Evolutionary conservation across 2,113 vertebrate species (phyloP), one percentile per base, ranked within the genome.

Genomic region (Spea bombifrons): DNA sequence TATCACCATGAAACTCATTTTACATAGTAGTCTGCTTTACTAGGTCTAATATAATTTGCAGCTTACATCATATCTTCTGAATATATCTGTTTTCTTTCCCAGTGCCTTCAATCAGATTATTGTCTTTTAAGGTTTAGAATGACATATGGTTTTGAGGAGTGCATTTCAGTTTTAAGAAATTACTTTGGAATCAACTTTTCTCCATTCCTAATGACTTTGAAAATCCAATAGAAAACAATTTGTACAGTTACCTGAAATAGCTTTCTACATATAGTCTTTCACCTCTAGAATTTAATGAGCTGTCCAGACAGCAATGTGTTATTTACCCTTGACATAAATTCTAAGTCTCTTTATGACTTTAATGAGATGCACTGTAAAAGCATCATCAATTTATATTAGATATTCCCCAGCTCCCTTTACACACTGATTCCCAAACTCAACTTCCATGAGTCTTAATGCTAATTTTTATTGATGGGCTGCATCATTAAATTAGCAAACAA

Each of bases 281-380:
- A 83, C 3, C 0, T 84, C 84, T 84, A 81, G 15, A 81, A 84
- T 89, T 75, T 86, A 86, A 84, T 89, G 82, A 90, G 74, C 44
- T 81, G 66, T 84, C 83, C 82, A 17, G 82, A 82, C 84, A 84
- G 48, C 50, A 53, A 83, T 84, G 17, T 83, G 81, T 88, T 93
- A 90, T 90, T 92, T 92, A 89, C 73, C 82, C 81, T 82, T 86
- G 83, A 74, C 84, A 86, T 87, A 86, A 88, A 89, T 90, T 90
- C 86, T 80, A 85, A 77, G 82, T 84, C 84, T 87, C 75, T 89
- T 89, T 88, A 86, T 85, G 69, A 86, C 73, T 91, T 84, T 89
- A 91, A 90, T 85, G 84, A 90, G 84, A 89, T 85, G 43, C 63
- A 82, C 81, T 86, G 85, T 89, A 86, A 89, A 92, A 85, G 52